These are phyloP conservation scores for Aleadryas rufinucha DNA, from an alignment of 2,113 vertebrate species.

Conservation along the genomic window DNA sequence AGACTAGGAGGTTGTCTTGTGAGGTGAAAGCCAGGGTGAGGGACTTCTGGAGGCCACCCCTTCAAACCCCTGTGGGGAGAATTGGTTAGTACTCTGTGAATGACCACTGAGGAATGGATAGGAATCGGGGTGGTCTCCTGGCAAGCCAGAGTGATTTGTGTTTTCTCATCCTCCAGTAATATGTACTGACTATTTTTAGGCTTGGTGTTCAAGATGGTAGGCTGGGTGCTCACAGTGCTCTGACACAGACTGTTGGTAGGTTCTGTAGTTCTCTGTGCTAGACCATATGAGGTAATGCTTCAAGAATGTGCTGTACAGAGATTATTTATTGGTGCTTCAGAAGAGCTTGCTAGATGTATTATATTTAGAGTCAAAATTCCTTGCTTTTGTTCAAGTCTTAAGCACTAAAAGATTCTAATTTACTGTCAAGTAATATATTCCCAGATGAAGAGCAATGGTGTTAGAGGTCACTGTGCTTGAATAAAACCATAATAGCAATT, in stretches of 20 bases:
- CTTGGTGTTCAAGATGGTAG: not conserved
- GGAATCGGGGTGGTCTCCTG: not conserved
- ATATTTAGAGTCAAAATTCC: not conserved
- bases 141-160: not conserved
- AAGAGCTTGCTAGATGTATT: not conserved
- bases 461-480: not conserved
- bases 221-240: not conserved
- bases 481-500: not conserved
- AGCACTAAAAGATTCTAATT: not conserved
- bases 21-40: not conserved
- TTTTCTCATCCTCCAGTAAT: not conserved
- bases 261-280: not conserved
- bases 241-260: accelerated
- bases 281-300: not conserved
- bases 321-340: not conserved
- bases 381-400: not conserved
- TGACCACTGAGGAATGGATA: not conserved
- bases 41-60: accelerated
- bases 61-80: not conserved
- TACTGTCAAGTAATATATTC: not conserved
- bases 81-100: not conserved
- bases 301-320: not conserved
- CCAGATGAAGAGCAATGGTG: not conserved
- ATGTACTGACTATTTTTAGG: not conserved
- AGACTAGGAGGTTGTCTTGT: not conserved